Percentiles rank a stretch among this genome's conserved stretches.
These are phyloP conservation scores for Psilopogon haemacephalus DNA, from an alignment of 2,113 vertebrate species.

Conservation along the genomic window DNA sequence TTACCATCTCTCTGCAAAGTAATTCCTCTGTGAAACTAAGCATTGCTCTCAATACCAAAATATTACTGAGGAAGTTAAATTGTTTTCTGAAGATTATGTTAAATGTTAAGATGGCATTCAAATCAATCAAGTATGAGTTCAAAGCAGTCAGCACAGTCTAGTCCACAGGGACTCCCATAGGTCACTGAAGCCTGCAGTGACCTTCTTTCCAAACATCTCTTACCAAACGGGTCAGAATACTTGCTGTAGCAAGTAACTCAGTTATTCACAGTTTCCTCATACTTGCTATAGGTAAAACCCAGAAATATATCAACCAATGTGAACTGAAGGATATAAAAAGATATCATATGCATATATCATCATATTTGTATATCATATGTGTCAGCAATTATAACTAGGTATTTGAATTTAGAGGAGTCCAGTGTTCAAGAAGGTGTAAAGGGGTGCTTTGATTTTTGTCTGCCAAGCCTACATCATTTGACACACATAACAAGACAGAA, in stretches of 20 bases:
- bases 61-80: slow-evolving; percentile 27
- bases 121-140: slow-evolving; percentile 7
- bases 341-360: background rate
- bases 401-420: background rate
- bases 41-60: background rate
- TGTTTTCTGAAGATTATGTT: background rate
- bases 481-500: background rate
- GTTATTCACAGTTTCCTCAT: background rate
- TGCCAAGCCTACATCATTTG: background rate
- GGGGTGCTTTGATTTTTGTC: background rate
- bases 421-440: background rate
- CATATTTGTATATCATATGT: background rate
- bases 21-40: slow-evolving; percentile 21
- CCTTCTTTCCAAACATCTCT: background rate
- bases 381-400: background rate
- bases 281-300: background rate
- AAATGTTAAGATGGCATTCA: background rate
- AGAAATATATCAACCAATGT: accelerated
- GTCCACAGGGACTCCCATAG: background rate
- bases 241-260: background rate
- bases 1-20: background rate
- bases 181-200: background rate
- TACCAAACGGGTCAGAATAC: background rate
- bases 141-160: background rate
- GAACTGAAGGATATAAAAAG: background rate